A percentile compares a stretch with the other conserved stretches of the same genome.
These are phyloP conservation scores for Rhagonycha lutea DNA, from an alignment of 2,888 invertebrate species.

Conservation along the genomic window DNA sequence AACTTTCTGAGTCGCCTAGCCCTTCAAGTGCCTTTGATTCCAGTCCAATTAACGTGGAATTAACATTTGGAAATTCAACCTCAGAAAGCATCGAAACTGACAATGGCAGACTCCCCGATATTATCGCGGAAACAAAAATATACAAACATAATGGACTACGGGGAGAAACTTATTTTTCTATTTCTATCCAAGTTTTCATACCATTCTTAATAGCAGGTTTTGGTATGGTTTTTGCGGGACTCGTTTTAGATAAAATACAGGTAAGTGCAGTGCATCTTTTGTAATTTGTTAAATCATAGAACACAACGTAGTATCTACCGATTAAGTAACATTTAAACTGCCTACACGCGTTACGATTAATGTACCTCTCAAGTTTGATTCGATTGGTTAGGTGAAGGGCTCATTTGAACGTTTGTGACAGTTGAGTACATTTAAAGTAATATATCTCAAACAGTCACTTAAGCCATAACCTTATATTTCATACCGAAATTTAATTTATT, in stretches of 20 bases:
- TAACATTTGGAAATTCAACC: conserved; percentile 44
- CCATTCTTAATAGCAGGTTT: conserved; percentile 78
- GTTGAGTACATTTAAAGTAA: too few species aligned
- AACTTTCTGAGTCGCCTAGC: conserved; percentile 43
- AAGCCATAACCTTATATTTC: neutral
- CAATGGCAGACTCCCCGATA: conserved; percentile 59
- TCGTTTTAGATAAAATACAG: conserved; percentile 74
- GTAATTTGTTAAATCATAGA: neutral
- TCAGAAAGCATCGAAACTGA: conserved; percentile 48
- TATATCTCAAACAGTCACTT: too few species aligned
- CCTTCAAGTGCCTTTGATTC: conserved; percentile 50
- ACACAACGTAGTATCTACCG: neutral
- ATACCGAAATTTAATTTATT: neutral
- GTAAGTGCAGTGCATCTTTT: conserved; percentile 47
- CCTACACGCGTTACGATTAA: too few species aligned
- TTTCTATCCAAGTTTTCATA: conserved; percentile 69
- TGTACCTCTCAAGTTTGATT: too few species aligned
- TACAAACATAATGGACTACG: conserved; percentile 47
- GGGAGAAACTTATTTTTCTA: conserved; percentile 63
- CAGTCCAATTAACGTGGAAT: conserved; percentile 47
- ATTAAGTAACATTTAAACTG: neutral
- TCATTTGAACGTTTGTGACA: too few species aligned
- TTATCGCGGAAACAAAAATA: conserved; percentile 59
- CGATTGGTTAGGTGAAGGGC: too few species aligned
- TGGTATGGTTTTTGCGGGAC: conserved; percentile 79